Percentiles rank a stretch among this genome's conserved stretches.
Conservation (phyloP, 2,888 invertebrate species). For the Cremastobaeus sp. region DNA sequence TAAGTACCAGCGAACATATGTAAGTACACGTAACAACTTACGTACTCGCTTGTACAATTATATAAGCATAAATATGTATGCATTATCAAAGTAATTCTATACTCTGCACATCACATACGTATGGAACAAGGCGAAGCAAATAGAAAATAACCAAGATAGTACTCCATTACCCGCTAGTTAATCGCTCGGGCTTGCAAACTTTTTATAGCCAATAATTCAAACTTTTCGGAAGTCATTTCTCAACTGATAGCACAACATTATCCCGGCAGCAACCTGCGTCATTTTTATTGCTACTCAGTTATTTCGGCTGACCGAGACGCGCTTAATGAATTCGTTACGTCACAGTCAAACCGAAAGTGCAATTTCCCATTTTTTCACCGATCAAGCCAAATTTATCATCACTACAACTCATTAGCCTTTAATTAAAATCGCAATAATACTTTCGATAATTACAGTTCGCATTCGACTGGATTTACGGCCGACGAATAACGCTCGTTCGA, state of each 20-base stretch:
- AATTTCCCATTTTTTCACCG: too few species aligned
- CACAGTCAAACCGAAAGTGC: too few species aligned
- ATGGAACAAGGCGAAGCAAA: constrained; percentile 25
- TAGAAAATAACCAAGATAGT: constrained; percentile 37
- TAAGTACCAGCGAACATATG: constrained; percentile 1
- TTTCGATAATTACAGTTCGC: too few species aligned
- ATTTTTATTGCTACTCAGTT: constrained; percentile 14
- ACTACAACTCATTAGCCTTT: too few species aligned
- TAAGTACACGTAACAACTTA: background rate
- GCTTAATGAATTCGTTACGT: too few species aligned
- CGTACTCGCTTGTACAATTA: background rate
- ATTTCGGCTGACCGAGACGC: too few species aligned
- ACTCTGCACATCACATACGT: constrained; percentile 15
- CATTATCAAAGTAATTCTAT: constrained; percentile 21
- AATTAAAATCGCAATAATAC: too few species aligned
- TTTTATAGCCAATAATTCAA: constrained; percentile 73
- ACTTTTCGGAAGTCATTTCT: constrained; percentile 68
- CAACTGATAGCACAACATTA: constrained; percentile 43
- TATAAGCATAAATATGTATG: constrained; percentile 4
- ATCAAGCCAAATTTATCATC: too few species aligned
- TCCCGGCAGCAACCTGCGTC: constrained; percentile 2
- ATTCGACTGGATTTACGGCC: too few species aligned
- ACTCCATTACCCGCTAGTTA: constrained; percentile 61
- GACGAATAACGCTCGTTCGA: too few species aligned
- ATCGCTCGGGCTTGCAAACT: constrained; percentile 71